Conservation (phyloP, 2,888 invertebrate species). For the Lepidocyrtoides sp. region DNA sequence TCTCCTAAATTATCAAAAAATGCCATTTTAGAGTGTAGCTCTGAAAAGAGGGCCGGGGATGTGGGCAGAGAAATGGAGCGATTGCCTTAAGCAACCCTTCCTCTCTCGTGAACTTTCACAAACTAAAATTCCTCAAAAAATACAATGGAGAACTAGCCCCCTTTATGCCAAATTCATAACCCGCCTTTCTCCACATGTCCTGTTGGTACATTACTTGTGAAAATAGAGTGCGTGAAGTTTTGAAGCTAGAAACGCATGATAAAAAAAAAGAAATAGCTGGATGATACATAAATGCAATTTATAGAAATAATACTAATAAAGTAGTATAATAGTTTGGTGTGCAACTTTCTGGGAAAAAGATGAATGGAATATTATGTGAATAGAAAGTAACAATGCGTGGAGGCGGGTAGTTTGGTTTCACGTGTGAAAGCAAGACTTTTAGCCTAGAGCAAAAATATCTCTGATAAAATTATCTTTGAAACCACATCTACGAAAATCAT, state of each 20-base stretch:
- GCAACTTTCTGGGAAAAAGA: no score
- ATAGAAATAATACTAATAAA: constrained; percentile 7
- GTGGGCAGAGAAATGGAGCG: constrained; percentile 15
- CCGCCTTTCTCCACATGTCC: no score
- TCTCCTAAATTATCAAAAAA: constrained; percentile 66
- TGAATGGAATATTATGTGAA: constrained; percentile 4
- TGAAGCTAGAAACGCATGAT: neutral
- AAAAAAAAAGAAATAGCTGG: neutral
- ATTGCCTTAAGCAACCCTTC: constrained; percentile 22
- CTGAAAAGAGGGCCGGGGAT: constrained; percentile 12
- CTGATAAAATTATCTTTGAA: neutral
- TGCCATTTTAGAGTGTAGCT: constrained; percentile 43
- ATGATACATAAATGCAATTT: neutral
- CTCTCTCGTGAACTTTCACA: constrained; percentile 6
- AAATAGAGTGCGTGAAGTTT: neutral
- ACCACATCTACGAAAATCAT: neutral
- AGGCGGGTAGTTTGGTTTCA: neutral
- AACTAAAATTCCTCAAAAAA: neutral
- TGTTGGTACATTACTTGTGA: neutral
- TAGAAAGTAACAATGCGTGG: constrained; percentile 1
- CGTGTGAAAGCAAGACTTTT: constrained; percentile 7
- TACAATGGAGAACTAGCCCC: neutral
- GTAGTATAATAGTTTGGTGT: neutral
- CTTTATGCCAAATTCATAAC: neutral
- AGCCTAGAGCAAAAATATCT: neutral